Conservation (phyloP, 2,113 vertebrate species). For the Elephas maximus region DNA sequence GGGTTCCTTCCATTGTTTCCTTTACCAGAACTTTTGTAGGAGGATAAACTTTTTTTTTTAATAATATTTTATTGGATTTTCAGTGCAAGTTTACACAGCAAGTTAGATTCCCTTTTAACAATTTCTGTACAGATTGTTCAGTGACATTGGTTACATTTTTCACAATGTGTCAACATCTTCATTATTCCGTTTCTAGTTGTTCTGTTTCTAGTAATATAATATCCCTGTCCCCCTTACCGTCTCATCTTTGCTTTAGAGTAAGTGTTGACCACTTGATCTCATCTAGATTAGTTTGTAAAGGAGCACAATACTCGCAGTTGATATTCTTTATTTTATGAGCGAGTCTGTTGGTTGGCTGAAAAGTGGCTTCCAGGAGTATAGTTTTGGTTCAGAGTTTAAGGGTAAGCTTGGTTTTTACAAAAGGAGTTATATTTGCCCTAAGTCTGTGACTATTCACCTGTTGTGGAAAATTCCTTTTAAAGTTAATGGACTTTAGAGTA, state of each 20-base stretch:
- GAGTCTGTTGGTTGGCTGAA: not conserved
- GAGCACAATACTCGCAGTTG: not conserved
- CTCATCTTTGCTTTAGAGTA: not conserved
- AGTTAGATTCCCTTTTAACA: not conserved
- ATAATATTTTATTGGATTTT: not conserved
- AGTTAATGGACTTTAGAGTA: not conserved
- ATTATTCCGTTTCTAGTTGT: not conserved
- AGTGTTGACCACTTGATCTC: not conserved
- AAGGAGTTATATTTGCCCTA: not conserved
- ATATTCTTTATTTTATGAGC: not conserved
- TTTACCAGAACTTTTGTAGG: not conserved
- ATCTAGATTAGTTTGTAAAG: not conserved
- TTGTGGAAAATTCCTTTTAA: not conserved
- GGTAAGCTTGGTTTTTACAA: not conserved
- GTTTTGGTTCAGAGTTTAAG: not conserved
- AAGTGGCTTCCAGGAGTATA: not conserved
- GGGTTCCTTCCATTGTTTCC: slow-evolving; percentile 42
- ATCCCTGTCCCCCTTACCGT: not conserved
- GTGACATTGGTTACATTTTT: not conserved
- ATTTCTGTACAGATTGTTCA: not conserved
- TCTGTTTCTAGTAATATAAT: not conserved
- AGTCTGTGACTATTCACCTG: not conserved
- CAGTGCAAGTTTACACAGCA: not conserved
- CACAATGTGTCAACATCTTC: not conserved
- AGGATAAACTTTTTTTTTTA: not conserved